A percentile compares a stretch with the other conserved stretches of the same genome.
Conservation (phyloP, 2,113 vertebrate species). For the Hydrochoerus hydrochaeris region DNA sequence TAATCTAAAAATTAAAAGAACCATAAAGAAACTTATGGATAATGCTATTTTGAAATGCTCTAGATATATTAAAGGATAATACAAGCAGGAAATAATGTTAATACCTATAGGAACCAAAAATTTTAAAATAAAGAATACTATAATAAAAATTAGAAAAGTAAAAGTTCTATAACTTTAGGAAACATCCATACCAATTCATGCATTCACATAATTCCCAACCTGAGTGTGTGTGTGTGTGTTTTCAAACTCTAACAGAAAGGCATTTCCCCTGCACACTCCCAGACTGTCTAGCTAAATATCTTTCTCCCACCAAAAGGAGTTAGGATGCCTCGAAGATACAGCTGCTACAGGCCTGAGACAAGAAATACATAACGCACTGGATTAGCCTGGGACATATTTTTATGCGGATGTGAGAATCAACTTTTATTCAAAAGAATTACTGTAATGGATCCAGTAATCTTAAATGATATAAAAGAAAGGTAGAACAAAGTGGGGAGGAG, state of each 20-base stretch:
- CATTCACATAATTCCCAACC: background rate
- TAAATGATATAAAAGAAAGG: background rate
- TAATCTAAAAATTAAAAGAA: background rate
- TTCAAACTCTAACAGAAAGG: background rate
- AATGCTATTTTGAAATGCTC: background rate
- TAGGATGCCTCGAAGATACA: background rate
- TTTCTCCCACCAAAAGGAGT: background rate
- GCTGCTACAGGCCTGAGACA: background rate
- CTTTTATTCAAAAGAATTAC: conserved; percentile 33
- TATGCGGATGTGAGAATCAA: background rate
- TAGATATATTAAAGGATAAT: background rate
- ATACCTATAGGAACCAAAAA: background rate
- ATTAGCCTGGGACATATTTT: background rate
- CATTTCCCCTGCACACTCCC: background rate
- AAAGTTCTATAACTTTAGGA: background rate
- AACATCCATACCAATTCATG: background rate
- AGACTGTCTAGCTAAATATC: background rate
- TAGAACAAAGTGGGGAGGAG: background rate
- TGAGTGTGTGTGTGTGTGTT: background rate
- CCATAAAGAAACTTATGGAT: background rate
- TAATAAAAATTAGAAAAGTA: background rate
- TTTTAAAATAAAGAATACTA: background rate
- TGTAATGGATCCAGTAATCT: background rate
- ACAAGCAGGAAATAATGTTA: background rate
- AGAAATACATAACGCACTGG: background rate